A percentile compares a stretch with the other conserved stretches of the same genome.
Conservation (phyloP, 2,797 vertebrate genomes). For the Melanotaenia trifasciata region DNA sequence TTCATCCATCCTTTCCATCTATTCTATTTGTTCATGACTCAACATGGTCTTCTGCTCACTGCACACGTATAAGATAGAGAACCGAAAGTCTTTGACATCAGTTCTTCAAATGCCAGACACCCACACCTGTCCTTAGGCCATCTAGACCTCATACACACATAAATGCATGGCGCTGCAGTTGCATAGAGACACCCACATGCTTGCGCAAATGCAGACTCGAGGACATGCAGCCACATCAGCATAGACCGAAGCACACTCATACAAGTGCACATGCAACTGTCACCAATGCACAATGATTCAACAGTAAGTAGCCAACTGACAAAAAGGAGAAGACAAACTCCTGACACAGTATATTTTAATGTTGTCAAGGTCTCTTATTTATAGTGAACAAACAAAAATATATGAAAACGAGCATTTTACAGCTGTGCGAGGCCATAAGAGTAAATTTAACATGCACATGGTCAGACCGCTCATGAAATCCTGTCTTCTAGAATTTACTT, state of each 20-base stretch:
- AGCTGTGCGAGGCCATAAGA: not conserved
- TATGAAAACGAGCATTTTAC: not conserved
- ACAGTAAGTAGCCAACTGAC: slow-evolving; percentile 64
- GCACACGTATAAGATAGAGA: slow-evolving; percentile 39
- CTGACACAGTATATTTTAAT: not conserved
- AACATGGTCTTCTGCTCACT: slow-evolving; percentile 37
- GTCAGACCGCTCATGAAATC: slow-evolving; percentile 3
- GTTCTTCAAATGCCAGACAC: slow-evolving; percentile 64
- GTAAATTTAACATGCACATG: not conserved
- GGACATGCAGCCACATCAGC: slow-evolving; percentile 35
- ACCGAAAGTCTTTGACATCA: slow-evolving; percentile 61
- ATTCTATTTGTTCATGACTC: slow-evolving; percentile 59
- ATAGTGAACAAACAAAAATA: not conserved
- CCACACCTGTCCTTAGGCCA: slow-evolving; percentile 65
- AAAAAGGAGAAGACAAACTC: slow-evolving; percentile 38
- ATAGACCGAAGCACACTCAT: slow-evolving; percentile 35
- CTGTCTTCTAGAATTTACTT: slow-evolving; percentile 23
- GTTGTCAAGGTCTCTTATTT: not conserved
- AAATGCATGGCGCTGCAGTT: slow-evolving; percentile 15
- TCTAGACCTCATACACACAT: slow-evolving; percentile 17
- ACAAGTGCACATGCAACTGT: slow-evolving; percentile 25
- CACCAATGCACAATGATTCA: slow-evolving; percentile 53
- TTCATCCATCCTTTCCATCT: slow-evolving; percentile 31
- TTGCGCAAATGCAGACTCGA: slow-evolving; percentile 12
- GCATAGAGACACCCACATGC: slow-evolving; percentile 42